Evolutionary conservation across 2,113 vertebrate genomes (phyloP).

Genomic region (Podocnemis expansa): DNA sequence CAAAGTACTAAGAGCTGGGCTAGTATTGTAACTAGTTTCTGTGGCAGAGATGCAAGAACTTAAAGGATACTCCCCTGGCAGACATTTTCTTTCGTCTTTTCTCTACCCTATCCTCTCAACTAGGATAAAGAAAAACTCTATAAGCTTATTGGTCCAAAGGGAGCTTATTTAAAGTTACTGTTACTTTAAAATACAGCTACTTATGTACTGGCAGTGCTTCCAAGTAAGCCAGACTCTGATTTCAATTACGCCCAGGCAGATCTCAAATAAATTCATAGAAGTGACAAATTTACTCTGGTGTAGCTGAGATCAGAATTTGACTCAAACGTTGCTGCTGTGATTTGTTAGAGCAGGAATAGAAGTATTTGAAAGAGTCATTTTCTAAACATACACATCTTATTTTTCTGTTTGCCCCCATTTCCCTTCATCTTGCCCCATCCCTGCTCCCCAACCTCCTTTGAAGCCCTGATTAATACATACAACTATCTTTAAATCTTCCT

Average conservation of each 20-base stretch:
- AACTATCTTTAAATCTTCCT: neutral
- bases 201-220: neutral
- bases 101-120: neutral
- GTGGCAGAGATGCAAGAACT: neutral
- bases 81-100: neutral
- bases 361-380: conserved; percentile 8
- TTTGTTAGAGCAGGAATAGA: neutral
- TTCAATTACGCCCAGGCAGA: neutral
- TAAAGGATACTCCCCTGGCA: neutral
- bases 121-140: conserved; percentile 24
- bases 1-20: neutral
- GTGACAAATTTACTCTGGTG: neutral
- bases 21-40: neutral
- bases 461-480: conserved; percentile 5
- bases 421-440: neutral
- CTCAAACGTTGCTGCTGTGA: neutral
- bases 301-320: neutral
- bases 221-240: neutral
- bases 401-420: neutral
- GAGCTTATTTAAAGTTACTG: conserved; percentile 30
- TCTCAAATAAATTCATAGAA: neutral
- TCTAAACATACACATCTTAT: conserved; percentile 3
- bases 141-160: neutral
- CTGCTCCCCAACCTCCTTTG: neutral
- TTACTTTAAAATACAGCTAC: conserved; percentile 49